Conservation (phyloP, 2,888 invertebrate genomes). For the Stegophylla sp. region DNA sequence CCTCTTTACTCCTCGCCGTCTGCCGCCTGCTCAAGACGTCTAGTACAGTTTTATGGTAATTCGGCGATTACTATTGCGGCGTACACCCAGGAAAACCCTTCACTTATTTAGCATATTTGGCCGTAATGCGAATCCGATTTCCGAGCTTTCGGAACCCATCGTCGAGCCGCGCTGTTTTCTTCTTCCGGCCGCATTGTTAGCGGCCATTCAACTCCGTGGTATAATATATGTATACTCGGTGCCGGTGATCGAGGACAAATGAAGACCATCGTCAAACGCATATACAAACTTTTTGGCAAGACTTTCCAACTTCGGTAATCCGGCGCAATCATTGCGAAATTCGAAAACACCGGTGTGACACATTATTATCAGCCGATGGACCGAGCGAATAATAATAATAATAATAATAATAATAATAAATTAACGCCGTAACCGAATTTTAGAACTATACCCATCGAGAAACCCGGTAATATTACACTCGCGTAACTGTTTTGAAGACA, state of each 20-base stretch:
- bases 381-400: background rate
- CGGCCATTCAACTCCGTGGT: conserved; percentile 28
- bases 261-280: conserved; percentile 18
- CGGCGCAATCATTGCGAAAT: conserved; percentile 11
- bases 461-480: background rate
- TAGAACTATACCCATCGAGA: background rate
- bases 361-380: too few relatives aligned
- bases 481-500: background rate
- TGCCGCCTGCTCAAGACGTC: background rate
- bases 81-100: conserved; percentile 31
- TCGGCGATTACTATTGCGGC: conserved; percentile 20
- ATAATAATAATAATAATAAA: conserved; percentile 2
- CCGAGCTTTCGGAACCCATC: background rate
- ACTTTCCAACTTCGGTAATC: conserved; percentile 21
- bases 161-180: background rate
- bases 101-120: conserved; percentile 51
- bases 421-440: conserved; percentile 1
- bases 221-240: conserved; percentile 16
- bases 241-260: conserved; percentile 25
- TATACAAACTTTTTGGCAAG: conserved; percentile 28
- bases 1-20: background rate
- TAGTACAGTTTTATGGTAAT: conserved; percentile 51
- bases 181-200: background rate
- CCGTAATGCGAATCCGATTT: conserved; percentile 51
- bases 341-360: background rate